Percentiles rank a stretch among this genome's conserved stretches.
phyloP scores from a whole-genome alignment of 2,888 invertebrate species.

The Aphelenchoides bicaudatus region DNA sequence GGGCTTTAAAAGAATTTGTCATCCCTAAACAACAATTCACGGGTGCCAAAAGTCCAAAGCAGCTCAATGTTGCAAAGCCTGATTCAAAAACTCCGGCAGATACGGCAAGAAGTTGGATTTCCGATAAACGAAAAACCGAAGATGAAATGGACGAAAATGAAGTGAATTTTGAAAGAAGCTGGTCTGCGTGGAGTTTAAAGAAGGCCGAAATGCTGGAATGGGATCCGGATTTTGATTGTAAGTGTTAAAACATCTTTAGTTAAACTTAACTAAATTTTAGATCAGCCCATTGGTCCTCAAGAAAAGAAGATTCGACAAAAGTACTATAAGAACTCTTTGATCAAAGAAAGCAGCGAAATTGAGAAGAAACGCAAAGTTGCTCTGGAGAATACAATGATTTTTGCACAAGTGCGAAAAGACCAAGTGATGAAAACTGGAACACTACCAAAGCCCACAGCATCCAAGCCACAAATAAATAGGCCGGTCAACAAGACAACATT shows the following conservation, averaged over 20 bases:
- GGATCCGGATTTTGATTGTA: constrained; percentile 4
- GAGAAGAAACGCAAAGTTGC: background rate
- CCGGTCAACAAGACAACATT: background rate
- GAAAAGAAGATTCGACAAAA: background rate
- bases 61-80: background rate
- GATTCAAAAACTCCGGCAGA: too few species aligned
- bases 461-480: too few species aligned
- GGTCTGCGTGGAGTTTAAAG: constrained; percentile 4
- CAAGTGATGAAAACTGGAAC: background rate
- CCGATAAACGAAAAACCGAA: background rate
- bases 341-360: constrained; percentile 6
- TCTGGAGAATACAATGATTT: background rate
- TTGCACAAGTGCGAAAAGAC: background rate
- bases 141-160: background rate
- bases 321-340: background rate
- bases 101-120: background rate
- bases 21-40: background rate
- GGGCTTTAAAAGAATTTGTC: background rate
- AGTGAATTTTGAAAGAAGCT: background rate
- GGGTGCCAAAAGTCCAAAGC: background rate
- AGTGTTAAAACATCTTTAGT: too few species aligned
- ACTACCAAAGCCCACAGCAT: too few species aligned
- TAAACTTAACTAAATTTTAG: too few species aligned
- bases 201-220: background rate
- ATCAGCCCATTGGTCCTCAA: constrained; percentile 1